Percentiles rank a stretch among this genome's conserved stretches.
Conservation (phyloP, 2,113 vertebrate genomes). For the Chascanopsetta lugubris region DNA sequence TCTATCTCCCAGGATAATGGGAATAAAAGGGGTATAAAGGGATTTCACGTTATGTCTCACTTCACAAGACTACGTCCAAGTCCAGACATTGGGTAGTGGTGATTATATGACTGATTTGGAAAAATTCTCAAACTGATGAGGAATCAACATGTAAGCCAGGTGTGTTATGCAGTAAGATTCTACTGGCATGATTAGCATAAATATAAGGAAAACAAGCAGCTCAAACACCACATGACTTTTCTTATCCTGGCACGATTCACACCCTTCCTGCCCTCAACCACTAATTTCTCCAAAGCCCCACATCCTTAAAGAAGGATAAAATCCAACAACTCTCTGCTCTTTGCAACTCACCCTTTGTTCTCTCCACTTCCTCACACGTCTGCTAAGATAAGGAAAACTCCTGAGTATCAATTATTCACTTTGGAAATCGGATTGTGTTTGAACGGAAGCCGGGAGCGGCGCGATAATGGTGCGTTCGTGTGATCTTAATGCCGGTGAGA, state of each 20-base stretch:
- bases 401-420: constrained; percentile 38
- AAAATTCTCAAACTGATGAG: constrained; percentile 4
- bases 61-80: constrained; percentile 52
- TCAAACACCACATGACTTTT: constrained; percentile 10
- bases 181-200: not conserved
- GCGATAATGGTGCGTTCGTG: constrained; percentile 2
- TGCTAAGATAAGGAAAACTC: constrained; percentile 23
- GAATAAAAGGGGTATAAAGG: constrained; percentile 49
- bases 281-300: constrained; percentile 15
- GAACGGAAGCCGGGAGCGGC: not conserved
- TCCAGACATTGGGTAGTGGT: constrained; percentile 42
- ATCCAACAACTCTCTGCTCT: constrained; percentile 3
- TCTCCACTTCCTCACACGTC: not conserved
- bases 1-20: constrained; percentile 37
- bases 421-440: constrained; percentile 15
- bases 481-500: constrained; percentile 29
- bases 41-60: constrained; percentile 55
- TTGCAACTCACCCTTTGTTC: constrained; percentile 20
- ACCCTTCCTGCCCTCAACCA: constrained; percentile 5
- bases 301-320: constrained; percentile 13
- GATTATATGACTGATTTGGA: constrained; percentile 46
- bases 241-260: constrained; percentile 38
- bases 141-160: constrained; percentile 12
- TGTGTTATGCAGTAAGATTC: constrained; percentile 2
- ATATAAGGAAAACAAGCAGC: not conserved